Evolutionary conservation across 2,888 invertebrate genomes (phyloP), one percentile per base, ranked within the genome.

Genomic region (Lamproptera curius): DNA sequence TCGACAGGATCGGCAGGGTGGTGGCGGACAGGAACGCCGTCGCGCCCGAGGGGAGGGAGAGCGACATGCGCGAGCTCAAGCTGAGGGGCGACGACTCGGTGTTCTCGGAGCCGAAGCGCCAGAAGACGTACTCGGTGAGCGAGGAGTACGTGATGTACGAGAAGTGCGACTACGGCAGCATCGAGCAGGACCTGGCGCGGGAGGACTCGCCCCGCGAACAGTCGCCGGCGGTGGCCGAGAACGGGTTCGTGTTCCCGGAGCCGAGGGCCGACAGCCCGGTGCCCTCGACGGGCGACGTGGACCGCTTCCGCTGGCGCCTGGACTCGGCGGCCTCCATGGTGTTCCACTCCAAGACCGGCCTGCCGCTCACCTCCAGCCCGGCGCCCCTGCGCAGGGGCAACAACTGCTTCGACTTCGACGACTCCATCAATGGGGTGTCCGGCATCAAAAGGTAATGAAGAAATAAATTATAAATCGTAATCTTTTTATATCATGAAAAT

Each of bases 291-390:
- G 87, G 90, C 20, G 94, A 94, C 56, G 91, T 93, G 78, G 92
- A 92, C 44, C 88, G 91, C 54, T 95, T 95, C 65, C 85, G 94
- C 6, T 91, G 92, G 69, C 91, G 93, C 20, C 85, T 95, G 62
- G 94, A 93, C 61, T 93, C 92, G 39, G 94, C 95, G 0, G 92
- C 95, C 0, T 93, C 92, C 0, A 93, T 95, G 92, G 93, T 95
- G 58, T 96, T 96, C 73, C 94, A 95, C 72, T 90, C 92, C 17
- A 89, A 92, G 60, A 95, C 95, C 10, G 95, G 95, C 0, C 83
- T 96, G 42, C 96, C 96, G 0, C 79, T 95, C 36, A 95, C 95
- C 0, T 95, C 95, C 28, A 95, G 95, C 72, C 96, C 96, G 0
- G 96, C 96, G 1, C 96, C 96, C 0, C 77, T 95, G 52, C 83